Evolutionary conservation across 2,797 vertebrate genomes (phyloP).

Genomic region (Notolepis coatsorum): DNA sequence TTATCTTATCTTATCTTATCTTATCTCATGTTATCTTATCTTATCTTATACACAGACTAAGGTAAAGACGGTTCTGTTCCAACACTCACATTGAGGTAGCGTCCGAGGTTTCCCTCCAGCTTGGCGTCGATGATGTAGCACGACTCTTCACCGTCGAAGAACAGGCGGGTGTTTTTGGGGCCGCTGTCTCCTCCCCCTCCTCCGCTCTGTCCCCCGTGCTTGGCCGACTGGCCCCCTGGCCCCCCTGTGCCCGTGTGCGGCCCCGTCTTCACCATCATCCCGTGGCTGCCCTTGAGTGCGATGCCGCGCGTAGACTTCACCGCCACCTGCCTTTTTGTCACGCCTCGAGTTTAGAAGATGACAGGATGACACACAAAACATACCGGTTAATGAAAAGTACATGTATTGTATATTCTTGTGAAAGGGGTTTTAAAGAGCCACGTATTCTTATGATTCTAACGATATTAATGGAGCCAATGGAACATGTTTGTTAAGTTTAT

Average conservation of each 20-base stretch:
- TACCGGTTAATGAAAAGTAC: background rate
- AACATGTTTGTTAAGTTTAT: too few species aligned
- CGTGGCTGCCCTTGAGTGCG: slow-evolving; percentile 90
- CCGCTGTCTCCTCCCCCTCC: slow-evolving; percentile 81
- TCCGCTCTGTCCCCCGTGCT: slow-evolving; percentile 68
- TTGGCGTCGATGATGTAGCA: slow-evolving; percentile 99
- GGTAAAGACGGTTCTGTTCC: background rate
- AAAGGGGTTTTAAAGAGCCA: too few species aligned
- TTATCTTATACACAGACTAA: background rate
- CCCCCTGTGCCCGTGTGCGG: slow-evolving; percentile 74
- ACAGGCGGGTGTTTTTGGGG: slow-evolving; percentile 88
- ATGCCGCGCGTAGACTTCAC: slow-evolving; percentile 96
- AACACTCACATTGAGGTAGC: slow-evolving; percentile 93
- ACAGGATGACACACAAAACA: background rate
- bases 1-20: too few species aligned
- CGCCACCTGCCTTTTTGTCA: slow-evolving; percentile 92
- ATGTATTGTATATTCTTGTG: background rate
- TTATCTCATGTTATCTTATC: too few species aligned
- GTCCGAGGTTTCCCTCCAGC: slow-evolving; percentile 95
- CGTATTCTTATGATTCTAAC: background rate
- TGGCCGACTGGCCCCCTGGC: slow-evolving; percentile 75
- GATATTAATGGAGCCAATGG: too few species aligned
- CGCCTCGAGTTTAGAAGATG: slow-evolving; percentile 71
- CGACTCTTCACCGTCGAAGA: slow-evolving; percentile 96
- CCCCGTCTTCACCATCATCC: slow-evolving; percentile 91